phyloP scores from a whole-genome alignment of 2,797 vertebrate species.

The Halcyon smyrnensis region DNA sequence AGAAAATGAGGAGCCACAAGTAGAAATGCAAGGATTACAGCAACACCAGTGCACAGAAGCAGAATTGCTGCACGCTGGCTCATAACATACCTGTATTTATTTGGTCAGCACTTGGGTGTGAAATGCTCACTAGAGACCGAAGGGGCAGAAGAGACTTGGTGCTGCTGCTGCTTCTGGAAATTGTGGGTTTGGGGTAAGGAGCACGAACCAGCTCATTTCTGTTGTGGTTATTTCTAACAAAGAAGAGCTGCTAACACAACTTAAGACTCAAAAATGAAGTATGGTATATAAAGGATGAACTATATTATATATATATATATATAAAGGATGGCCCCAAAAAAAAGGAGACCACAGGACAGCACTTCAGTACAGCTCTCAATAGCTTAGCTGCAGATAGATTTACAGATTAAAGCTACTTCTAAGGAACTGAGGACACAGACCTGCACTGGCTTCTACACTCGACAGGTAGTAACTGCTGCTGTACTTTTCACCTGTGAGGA shows the following conservation, averaged over 20 bases:
- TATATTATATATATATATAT: background rate
- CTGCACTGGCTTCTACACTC: accelerated
- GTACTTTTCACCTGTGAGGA: background rate
- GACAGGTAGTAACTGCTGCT: background rate
- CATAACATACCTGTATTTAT: background rate
- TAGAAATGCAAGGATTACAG: background rate
- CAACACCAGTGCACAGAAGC: background rate
- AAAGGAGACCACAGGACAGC: background rate
- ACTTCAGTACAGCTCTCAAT: background rate
- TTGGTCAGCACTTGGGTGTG: background rate
- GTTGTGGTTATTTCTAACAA: background rate
- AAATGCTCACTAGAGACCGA: background rate
- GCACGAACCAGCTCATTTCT: background rate
- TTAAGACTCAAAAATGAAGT: background rate
- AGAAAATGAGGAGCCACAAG: background rate
- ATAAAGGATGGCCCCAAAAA: background rate
- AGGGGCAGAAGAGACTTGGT: background rate
- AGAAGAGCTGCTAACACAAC: background rate
- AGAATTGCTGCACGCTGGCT: background rate
- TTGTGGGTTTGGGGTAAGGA: background rate
- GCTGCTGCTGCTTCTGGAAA: background rate
- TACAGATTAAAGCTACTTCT: too few species aligned
- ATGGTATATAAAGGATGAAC: background rate
- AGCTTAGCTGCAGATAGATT: background rate
- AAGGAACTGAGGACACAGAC: background rate